Base-by-base conservation (phyloP, 1,140 invertebrate species). In the Schlechtendalia chinensis region DNA sequence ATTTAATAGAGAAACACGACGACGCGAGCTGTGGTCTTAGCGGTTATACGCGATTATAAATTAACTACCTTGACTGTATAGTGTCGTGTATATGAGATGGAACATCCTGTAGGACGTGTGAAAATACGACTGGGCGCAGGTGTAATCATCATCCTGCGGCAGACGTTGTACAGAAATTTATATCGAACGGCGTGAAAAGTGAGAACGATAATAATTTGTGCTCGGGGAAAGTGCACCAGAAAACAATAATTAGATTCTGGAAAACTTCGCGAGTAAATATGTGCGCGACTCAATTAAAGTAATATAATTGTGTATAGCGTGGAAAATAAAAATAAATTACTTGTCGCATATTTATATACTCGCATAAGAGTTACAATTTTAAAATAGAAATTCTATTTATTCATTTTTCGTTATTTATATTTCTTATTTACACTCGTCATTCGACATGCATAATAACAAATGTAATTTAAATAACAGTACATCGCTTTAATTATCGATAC, bases 151-250 rank as follows among this genome's bases (percentile, higher is more conserved):
- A n/a, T n/a, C n/a, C n/a, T n/a, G 27, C 47, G 11, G 8, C 24
- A 27, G 2, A 8, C 67, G 22, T 14, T 39, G n/a, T 39, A 39
- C 32, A n/a, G n/a, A n/a, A 47, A 69, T 69, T 69, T 8, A 50
- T 69, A 50, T 27, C 39, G 24, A 50, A 24, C 24, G 22, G 45
- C 32, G 32, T 8, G 22, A 69, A 69, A 69, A 69, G 67, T 27
- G 67, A 69, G 16, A 50, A 69, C 22, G 45, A 24, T 19, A 19
- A 1, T 50, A 8, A n/a, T 4, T 27, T 69, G 45, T n/a, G 65
- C n/a, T 45, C 65, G 67, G 67, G 65, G 67, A 69, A 69, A 69
- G 67, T 69, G 65, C 16, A 16, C n/a, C n/a, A n/a, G 22, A 24
- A 67, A 67, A 67, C 19, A 45, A 47, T 69, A 69, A 69, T 69